These are phyloP conservation scores for Lasius platythorax DNA, from an alignment of 2,888 invertebrate genomes.

Conservation along the genomic window DNA sequence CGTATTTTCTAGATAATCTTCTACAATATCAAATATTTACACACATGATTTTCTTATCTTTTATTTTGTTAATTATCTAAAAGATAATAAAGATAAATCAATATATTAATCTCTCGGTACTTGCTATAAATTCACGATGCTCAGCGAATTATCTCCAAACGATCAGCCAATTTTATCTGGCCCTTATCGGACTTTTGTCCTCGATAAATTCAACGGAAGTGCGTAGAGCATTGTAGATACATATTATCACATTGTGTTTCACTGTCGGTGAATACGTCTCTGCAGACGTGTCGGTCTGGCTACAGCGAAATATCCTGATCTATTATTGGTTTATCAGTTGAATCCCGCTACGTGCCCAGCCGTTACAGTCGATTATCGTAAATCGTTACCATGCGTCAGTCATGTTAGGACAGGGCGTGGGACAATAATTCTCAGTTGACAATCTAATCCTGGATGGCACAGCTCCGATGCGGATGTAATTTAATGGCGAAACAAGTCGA, in stretches of 20 bases:
- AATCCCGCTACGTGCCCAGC: conserved; percentile 63
- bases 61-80: neutral
- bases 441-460: conserved; percentile 76
- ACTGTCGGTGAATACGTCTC: conserved; percentile 50
- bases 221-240: conserved; percentile 38
- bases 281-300: conserved; percentile 34
- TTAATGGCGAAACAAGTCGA: conserved; percentile 77
- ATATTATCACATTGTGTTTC: conserved; percentile 54
- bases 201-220: conserved; percentile 46
- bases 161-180: conserved; percentile 33
- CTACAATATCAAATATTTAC: neutral
- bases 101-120: neutral
- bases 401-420: conserved; percentile 69
- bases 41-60: neutral
- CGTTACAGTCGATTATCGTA: conserved; percentile 78
- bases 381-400: conserved; percentile 78
- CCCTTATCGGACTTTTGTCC: conserved; percentile 38
- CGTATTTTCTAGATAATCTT: neutral
- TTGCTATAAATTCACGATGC: conserved; percentile 7
- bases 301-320: conserved; percentile 71
- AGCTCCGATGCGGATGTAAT: conserved; percentile 75
- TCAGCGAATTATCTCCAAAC: conserved; percentile 22
- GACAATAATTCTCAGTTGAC: conserved; percentile 78
- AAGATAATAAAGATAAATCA: neutral
- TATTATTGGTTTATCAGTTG: conserved; percentile 76